phyloP scores from a whole-genome alignment of 1,140 invertebrate species.

The Popillia japonica region DNA sequence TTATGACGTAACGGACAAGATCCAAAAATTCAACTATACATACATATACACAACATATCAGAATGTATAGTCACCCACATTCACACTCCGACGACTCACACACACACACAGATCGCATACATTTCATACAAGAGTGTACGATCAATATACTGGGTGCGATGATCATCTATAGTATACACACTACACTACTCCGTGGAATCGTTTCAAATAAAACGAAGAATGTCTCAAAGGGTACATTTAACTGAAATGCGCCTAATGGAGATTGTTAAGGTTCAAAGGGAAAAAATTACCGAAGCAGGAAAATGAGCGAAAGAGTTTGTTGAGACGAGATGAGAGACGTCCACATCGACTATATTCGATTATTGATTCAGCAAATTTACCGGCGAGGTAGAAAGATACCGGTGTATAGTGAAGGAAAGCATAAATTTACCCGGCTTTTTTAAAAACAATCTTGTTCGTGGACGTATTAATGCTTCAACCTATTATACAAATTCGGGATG shows the following conservation, averaged over 20 bases:
- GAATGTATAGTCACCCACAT: constrained; percentile 1
- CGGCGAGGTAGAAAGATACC: neutral
- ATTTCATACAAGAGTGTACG: neutral
- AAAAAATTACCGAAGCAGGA: neutral
- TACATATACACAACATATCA: no score
- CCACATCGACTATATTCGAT: constrained; percentile 7
- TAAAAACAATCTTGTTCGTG: neutral
- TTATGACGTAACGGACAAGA: no score
- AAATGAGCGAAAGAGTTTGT: neutral
- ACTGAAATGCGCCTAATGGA: neutral
- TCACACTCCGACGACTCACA: neutral
- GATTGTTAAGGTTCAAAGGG: neutral
- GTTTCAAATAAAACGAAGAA: neutral
- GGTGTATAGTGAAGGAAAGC: neutral
- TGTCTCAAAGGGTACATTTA: neutral
- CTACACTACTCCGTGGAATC: neutral
- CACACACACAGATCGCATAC: neutral
- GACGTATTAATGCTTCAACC: neutral
- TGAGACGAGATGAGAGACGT: neutral
- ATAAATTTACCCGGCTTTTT: neutral
- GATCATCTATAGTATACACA: neutral
- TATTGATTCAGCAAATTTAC: neutral
- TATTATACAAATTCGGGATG: neutral
- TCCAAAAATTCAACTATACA: no score
- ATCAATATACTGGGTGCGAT: constrained; percentile 9